Conservation (phyloP, 2,888 invertebrate species). For the Sycophila texana region DNA sequence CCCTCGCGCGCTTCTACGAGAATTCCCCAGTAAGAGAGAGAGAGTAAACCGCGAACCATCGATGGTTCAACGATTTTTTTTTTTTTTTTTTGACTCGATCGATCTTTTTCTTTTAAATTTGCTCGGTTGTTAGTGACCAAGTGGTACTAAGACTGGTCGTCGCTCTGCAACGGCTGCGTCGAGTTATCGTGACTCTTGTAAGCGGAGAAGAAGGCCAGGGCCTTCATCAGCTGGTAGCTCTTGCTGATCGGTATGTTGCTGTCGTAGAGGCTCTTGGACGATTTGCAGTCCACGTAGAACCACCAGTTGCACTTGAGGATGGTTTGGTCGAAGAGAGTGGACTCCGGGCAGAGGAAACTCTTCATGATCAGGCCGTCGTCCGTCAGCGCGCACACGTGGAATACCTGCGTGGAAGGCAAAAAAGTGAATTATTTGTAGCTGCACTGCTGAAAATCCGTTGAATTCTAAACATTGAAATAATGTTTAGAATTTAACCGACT, state of each 20-base stretch:
- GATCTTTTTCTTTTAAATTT: too few relatives aligned
- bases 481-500: too few relatives aligned
- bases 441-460: too few relatives aligned
- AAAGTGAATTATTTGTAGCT: too few relatives aligned
- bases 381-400: slow-evolving; percentile 93
- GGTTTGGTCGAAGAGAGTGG: slow-evolving; percentile 93
- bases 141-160: slow-evolving; percentile 37
- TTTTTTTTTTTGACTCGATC: too few relatives aligned
- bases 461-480: too few relatives aligned
- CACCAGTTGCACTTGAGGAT: slow-evolving; percentile 96
- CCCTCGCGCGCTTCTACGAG: not conserved
- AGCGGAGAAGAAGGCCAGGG: slow-evolving; percentile 90
- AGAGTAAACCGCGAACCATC: not conserved
- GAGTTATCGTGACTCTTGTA: slow-evolving; percentile 82
- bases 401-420: slow-evolving; percentile 80
- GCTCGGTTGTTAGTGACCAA: not conserved
- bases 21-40: slow-evolving; percentile 3
- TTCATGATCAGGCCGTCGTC: slow-evolving; percentile 93
- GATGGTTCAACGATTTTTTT: not conserved
- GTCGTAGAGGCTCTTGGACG: slow-evolving; percentile 87
- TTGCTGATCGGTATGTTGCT: slow-evolving; percentile 94
- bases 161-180: slow-evolving; percentile 56
- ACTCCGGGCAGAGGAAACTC: slow-evolving; percentile 93
- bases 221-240: slow-evolving; percentile 94
- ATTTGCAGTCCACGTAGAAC: slow-evolving; percentile 94